Percentiles rank a stretch among this genome's conserved stretches.
Conservation (phyloP, 1,140 invertebrate genomes). For the Drosophila orena region DNA sequence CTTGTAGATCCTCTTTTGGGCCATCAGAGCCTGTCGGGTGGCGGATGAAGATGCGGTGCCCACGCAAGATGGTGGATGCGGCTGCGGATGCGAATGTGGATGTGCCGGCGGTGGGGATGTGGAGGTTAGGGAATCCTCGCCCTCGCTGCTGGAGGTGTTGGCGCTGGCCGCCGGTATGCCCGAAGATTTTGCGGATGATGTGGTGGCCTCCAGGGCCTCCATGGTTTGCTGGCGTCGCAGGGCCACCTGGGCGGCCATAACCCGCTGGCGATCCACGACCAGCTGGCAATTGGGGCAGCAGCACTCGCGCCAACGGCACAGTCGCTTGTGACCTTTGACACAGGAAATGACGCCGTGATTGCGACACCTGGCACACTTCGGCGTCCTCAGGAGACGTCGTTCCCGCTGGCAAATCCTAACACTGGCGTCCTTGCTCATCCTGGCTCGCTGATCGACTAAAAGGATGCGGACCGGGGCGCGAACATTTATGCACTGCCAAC, state of each 20-base stretch:
- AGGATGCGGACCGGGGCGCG: constrained; percentile 26
- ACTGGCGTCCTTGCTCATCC: constrained; percentile 31
- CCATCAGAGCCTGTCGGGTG: constrained; percentile 85
- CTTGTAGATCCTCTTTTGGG: constrained; percentile 87
- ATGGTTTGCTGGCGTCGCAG: constrained; percentile 88
- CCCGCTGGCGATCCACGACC: constrained; percentile 94
- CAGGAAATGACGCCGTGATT: constrained; percentile 96
- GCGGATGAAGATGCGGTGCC: constrained; percentile 3
- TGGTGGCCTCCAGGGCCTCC: constrained; percentile 70
- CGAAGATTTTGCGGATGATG: constrained; percentile 8
- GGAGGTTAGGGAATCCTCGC: constrained; percentile 35
- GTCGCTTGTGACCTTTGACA: constrained; percentile 93
- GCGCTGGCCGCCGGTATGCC: neutral
- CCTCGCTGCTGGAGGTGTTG: constrained; percentile 31
- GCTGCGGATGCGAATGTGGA: neutral
- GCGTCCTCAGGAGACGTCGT: constrained; percentile 87
- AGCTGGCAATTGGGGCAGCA: constrained; percentile 93
- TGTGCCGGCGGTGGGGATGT: constrained; percentile 35
- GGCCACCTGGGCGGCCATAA: constrained; percentile 95
- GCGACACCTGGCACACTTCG: constrained; percentile 94
- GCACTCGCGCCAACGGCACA: constrained; percentile 92
- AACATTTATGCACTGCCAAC: constrained; percentile 47
- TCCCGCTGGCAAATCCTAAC: constrained; percentile 44
- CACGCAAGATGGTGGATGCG: constrained; percentile 4
- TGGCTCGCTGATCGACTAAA: constrained; percentile 56